Percentiles rank a stretch among this genome's conserved stretches.
phyloP scores from a whole-genome alignment of 2,797 vertebrate genomes.

The Sternarchorhynchus goeldii region DNA sequence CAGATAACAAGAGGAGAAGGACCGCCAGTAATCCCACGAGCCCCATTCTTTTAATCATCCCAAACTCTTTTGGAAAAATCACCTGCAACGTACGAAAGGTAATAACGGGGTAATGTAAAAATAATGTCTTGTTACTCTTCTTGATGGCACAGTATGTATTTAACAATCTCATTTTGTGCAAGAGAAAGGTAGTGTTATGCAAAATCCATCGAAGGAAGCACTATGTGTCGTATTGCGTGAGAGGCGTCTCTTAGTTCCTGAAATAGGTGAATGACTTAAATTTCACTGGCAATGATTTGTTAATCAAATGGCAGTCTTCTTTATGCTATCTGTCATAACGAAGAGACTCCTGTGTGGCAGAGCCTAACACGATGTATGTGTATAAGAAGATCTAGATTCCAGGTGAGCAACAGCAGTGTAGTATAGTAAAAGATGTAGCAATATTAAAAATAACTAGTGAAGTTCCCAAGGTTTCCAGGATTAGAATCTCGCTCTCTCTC shows the following conservation, averaged over 20 bases:
- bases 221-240: background rate
- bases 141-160: too few relatives aligned
- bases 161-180: too few relatives aligned
- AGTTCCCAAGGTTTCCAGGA: too few relatives aligned
- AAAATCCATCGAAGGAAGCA: background rate
- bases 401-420: too few relatives aligned
- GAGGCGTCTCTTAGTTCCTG: background rate
- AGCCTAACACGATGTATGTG: too few relatives aligned
- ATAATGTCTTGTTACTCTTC: too few relatives aligned
- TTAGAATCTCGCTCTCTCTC: too few relatives aligned
- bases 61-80: constrained; percentile 84
- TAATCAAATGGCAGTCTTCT: background rate
- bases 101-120: constrained; percentile 45
- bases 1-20: constrained; percentile 74
- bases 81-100: constrained; percentile 81
- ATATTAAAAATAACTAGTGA: too few relatives aligned
- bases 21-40: constrained; percentile 79
- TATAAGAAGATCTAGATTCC: too few relatives aligned
- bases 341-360: background rate
- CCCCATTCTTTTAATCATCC: constrained; percentile 80
- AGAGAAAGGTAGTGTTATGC: too few relatives aligned
- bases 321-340: background rate
- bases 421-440: too few relatives aligned
- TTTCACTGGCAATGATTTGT: background rate
- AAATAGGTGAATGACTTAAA: background rate